Conservation (phyloP, 2,888 invertebrate species). For the Epinotia ramella region DNA sequence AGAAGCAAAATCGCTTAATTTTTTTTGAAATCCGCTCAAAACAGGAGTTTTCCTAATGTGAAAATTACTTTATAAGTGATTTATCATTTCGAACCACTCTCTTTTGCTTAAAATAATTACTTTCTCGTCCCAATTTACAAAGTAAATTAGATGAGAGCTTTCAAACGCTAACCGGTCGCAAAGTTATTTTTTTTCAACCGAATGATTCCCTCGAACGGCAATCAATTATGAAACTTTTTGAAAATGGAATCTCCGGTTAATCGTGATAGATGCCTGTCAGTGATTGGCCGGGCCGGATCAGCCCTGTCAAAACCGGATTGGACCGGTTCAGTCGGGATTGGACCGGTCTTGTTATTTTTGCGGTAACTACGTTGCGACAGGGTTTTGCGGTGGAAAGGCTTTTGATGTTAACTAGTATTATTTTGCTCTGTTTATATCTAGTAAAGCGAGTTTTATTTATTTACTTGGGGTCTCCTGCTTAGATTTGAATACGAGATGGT, state of each 20-base stretch:
- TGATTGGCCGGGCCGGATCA: slow-evolving; percentile 41
- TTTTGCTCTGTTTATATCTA: background rate
- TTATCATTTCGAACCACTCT: background rate
- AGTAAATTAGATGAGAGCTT: slow-evolving; percentile 22
- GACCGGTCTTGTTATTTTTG: slow-evolving; percentile 38
- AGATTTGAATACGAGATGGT: no score
- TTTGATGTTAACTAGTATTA: slow-evolving; percentile 3
- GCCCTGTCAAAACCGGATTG: slow-evolving; percentile 39
- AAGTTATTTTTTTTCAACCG: slow-evolving; percentile 18
- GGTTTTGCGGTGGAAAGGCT: slow-evolving; percentile 11
- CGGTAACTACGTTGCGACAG: slow-evolving; percentile 21
- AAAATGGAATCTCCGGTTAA: slow-evolving; percentile 39
- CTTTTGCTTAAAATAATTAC: slow-evolving; percentile 4
- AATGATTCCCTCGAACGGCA: slow-evolving; percentile 31
- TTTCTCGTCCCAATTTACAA: slow-evolving; percentile 8
- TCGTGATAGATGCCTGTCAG: slow-evolving; percentile 45
- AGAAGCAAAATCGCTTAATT: background rate
- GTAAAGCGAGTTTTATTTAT: background rate
- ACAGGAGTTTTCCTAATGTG: background rate
- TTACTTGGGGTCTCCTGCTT: no score
- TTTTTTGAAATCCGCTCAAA: background rate
- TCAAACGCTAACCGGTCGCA: background rate
- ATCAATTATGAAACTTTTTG: slow-evolving; percentile 41
- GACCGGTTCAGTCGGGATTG: slow-evolving; percentile 23
- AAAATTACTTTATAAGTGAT: background rate